A percentile compares a stretch with the other conserved stretches of the same genome.
phyloP scores from a whole-genome alignment of 2,113 vertebrate species.

The Blennius ocellaris region DNA sequence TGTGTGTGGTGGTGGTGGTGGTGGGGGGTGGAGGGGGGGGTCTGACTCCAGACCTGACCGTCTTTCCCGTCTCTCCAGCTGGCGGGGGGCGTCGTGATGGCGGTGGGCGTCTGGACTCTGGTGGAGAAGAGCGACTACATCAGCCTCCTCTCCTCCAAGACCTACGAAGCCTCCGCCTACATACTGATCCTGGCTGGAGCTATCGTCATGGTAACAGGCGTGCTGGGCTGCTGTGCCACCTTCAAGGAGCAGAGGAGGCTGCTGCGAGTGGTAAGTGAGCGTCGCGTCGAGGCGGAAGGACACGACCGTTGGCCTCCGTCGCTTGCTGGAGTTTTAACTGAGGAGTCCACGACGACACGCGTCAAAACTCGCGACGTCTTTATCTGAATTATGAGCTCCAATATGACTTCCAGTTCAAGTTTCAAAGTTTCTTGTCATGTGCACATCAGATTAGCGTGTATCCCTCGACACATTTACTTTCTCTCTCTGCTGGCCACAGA shows the following conservation, averaged over 20 bases:
- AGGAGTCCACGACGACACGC: no score
- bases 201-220: conserved; percentile 96
- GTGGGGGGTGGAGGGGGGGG: no score
- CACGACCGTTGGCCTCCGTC: neutral
- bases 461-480: no score
- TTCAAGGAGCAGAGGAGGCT: conserved; percentile 94
- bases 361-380: no score
- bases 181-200: conserved; percentile 94
- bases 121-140: conserved; percentile 97
- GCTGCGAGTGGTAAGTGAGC: conserved; percentile 90
- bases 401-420: no score
- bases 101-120: conserved; percentile 94
- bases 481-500: no score
- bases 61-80: conserved; percentile 82
- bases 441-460: no score
- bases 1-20: neutral
- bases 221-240: conserved; percentile 96
- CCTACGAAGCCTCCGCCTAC: conserved; percentile 93
- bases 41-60: conserved; percentile 1
- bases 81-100: conserved; percentile 95
- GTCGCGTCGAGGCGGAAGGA: conserved; percentile 25
- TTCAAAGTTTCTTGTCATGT: no score
- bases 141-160: conserved; percentile 94
- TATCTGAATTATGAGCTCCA: no score
- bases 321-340: no score